Base-by-base conservation (phyloP, 2,797 vertebrate genomes). In the Gephyroberyx darwinii region DNA sequence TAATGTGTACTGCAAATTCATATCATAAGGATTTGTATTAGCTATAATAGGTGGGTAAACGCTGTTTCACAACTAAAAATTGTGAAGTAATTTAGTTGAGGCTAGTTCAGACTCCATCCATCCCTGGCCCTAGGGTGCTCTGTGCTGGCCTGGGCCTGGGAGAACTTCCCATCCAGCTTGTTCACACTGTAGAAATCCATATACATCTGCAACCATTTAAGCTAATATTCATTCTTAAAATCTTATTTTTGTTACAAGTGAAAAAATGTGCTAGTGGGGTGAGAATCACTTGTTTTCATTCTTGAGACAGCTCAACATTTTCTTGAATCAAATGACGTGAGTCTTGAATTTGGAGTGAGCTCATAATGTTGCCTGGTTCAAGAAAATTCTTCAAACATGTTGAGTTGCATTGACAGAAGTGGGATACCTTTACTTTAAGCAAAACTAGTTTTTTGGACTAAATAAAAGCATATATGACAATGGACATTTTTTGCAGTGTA, bases 161-260 rank as follows among this genome's bases (percentile, higher is more conserved):
- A 51, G 37, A 53, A 53, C 59, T 10, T 55, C 51, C 59, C 6
- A 14, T 55, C 35, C 19, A 31, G 35, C 37, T 43, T 53, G 35
- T 69, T 60, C 31, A 20, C 20, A 31, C 47, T 43, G 8, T 35
- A 53, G 16, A 41, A 26, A 30, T 41, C 47, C 61, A 33, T 43
- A 50, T 57, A 50, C 33, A 37, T 55, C 52, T 71, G 43, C 20
- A 50, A 22, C 56, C 13, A 51, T 72, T 5, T 51, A 13, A 50
- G 43, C 10, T 16, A 16, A 26, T 52, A 20, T 52, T 50, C 39
- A 41, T 41, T 41, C 39, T 41, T 41, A 35, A 41, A 41, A 41
- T 41, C 9, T 41, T 41, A 10, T 8, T 41, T 41, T 41, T 13
- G 1, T 41, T 41, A 9, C 12, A 9, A 41, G 39, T 41, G 39